These are phyloP conservation scores for Coilia nasus DNA, from an alignment of 2,797 vertebrate species.

Conservation along the genomic window DNA sequence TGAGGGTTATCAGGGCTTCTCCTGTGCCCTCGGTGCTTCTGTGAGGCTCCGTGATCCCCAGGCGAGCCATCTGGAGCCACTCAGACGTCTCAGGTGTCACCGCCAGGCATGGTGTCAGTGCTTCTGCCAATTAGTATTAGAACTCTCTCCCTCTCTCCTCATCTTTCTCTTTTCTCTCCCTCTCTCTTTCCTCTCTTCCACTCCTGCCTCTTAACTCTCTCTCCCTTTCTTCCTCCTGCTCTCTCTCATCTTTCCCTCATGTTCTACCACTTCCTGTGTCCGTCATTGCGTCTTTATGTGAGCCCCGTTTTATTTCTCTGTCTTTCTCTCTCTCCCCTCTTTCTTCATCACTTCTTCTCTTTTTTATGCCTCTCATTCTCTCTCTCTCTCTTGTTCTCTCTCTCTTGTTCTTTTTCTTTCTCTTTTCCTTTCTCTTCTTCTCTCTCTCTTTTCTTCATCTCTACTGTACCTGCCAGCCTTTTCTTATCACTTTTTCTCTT, in stretches of 20 bases:
- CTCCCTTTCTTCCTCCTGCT: not conserved
- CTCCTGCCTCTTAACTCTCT: not conserved
- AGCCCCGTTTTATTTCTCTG: not conserved
- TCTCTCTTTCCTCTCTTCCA: not conserved
- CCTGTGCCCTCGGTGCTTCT: not conserved
- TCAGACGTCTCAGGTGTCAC: conserved; percentile 54
- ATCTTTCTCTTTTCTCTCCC: conserved; percentile 37
- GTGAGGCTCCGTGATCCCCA: conserved; percentile 7
- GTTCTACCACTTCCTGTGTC: not conserved
- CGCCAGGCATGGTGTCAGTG: not conserved
- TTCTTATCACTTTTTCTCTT: not conserved
- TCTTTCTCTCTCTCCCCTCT: not conserved
- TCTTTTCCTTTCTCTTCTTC: not conserved
- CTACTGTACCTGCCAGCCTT: conserved; percentile 37
- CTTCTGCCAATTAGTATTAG: conserved; percentile 20
- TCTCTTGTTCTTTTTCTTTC: not conserved
- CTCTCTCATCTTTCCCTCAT: not conserved
- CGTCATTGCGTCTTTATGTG: not conserved
- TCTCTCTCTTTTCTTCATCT: not conserved
- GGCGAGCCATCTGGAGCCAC: not conserved
- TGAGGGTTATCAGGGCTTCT: not conserved
- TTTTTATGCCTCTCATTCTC: not conserved
- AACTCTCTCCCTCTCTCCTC: not conserved
- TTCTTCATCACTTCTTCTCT: not conserved
- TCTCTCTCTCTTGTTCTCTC: too few species aligned